Evolutionary conservation across 2,797 vertebrate species (phyloP).

Genomic region (Poeciliopsis presidionis): DNA sequence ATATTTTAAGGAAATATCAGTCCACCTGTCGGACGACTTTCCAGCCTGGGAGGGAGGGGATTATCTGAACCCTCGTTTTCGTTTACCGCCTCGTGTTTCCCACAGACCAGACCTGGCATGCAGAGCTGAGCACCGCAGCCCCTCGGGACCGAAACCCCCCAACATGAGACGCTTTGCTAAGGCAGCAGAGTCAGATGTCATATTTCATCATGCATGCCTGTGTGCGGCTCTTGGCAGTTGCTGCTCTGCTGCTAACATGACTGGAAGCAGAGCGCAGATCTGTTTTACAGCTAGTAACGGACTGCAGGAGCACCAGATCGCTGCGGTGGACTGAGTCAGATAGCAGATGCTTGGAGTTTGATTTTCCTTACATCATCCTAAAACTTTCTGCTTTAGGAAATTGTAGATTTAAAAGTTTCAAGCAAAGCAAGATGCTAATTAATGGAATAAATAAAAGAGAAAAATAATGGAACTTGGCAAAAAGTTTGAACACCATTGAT

Average conservation of each 20-base stretch:
- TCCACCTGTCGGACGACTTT: conserved; percentile 65
- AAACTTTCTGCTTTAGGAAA: background rate
- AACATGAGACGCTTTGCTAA: conserved; percentile 11
- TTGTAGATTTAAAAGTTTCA: background rate
- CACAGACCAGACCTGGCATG: background rate
- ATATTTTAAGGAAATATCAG: conserved; percentile 26
- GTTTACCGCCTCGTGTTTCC: conserved; percentile 32
- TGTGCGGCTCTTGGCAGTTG: conserved; percentile 14
- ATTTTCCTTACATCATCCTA: background rate
- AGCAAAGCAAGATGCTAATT: too few relatives aligned
- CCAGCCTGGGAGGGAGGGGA: conserved; percentile 48
- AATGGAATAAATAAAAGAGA: background rate
- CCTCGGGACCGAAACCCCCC: conserved; percentile 7
- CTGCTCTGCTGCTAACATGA: conserved; percentile 1
- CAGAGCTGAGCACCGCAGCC: background rate
- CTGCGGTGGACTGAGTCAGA: conserved; percentile 21
- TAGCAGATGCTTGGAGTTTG: conserved; percentile 52
- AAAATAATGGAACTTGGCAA: background rate
- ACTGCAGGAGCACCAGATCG: conserved; percentile 31
- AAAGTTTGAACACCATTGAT: background rate
- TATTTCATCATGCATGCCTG: conserved; percentile 5
- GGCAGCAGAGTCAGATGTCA: conserved; percentile 34
- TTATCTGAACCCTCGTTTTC: conserved; percentile 43
- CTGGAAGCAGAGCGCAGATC: background rate
- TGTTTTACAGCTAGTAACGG: conserved; percentile 4